phyloP scores from a whole-genome alignment of 2,888 invertebrate species.

The Drosophila ezoana region DNA sequence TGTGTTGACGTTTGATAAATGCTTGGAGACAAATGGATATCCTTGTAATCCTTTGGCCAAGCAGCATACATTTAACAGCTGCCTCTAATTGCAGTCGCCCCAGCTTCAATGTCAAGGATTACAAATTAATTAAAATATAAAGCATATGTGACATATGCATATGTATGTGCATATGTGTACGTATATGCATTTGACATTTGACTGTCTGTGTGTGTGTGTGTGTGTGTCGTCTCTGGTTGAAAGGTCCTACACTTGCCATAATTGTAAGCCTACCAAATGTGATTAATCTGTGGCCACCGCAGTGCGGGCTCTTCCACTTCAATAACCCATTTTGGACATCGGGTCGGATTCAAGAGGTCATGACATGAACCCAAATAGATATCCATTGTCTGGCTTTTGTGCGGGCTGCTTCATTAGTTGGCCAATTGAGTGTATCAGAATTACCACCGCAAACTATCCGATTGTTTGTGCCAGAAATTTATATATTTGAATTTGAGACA shows the following conservation, averaged over 20 bases:
- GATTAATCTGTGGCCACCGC: conserved; percentile 54
- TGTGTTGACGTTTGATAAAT: conserved; percentile 57
- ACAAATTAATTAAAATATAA: conserved; percentile 75
- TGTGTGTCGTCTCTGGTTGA: background rate
- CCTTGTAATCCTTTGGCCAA: conserved; percentile 59
- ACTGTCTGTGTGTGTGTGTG: background rate
- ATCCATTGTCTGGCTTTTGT: conserved; percentile 34
- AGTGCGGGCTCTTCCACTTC: conserved; percentile 26
- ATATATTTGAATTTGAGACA: background rate
- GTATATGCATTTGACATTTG: conserved; percentile 7
- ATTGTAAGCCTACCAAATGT: conserved; percentile 56
- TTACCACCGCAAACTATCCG: conserved; percentile 6
- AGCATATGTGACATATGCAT: conserved; percentile 59
- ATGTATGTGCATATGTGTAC: conserved; percentile 37
- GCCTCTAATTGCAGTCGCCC: conserved; percentile 61
- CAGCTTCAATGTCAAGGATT: conserved; percentile 64
- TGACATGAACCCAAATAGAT: conserved; percentile 27
- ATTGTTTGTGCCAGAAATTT: background rate
- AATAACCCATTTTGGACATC: conserved; percentile 22
- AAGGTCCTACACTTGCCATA: conserved; percentile 24
- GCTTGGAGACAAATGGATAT: conserved; percentile 46
- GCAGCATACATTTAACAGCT: conserved; percentile 42
- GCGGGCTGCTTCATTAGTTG: conserved; percentile 24
- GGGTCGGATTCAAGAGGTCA: conserved; percentile 37
- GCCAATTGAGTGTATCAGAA: conserved; percentile 32